These are phyloP conservation scores for Andinoacara biseriatus DNA, from an alignment of 2,113 vertebrate genomes.

Conservation along the genomic window DNA sequence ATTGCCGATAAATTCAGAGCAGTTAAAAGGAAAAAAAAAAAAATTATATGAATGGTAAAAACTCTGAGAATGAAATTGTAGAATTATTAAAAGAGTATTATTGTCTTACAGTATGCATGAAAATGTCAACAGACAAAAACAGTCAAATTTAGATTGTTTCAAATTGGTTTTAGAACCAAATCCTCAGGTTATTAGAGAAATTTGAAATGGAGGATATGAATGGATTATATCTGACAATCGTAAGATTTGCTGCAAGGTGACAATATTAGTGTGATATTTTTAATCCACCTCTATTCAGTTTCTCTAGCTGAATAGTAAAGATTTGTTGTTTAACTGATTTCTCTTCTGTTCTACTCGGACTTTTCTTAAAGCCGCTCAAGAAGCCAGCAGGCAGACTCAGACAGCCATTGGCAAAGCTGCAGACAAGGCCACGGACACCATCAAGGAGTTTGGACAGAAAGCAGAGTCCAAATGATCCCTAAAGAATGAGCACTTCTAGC, in stretches of 20 bases:
- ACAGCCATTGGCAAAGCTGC: slow-evolving; percentile 74
- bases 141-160: background rate
- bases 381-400: slow-evolving; percentile 78
- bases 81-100: background rate
- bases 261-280: background rate
- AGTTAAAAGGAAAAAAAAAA: background rate
- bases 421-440: slow-evolving; percentile 76
- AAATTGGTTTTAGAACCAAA: background rate
- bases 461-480: slow-evolving; percentile 71
- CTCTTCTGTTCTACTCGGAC: slow-evolving; percentile 25
- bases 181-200: background rate
- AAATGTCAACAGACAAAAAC: background rate
- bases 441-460: slow-evolving; percentile 81
- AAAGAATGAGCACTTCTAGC: background rate
- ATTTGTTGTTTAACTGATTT: background rate
- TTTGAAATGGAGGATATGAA: background rate
- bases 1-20: background rate
- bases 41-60: background rate
- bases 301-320: background rate
- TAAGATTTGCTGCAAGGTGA: background rate
- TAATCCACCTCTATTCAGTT: background rate
- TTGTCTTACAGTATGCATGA: no score
- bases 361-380: slow-evolving; percentile 72
- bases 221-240: background rate
- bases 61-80: background rate